Evolutionary conservation across 1,140 invertebrate genomes (phyloP), one percentile per base, ranked within the genome.

Genomic region (Popillia japonica): DNA sequence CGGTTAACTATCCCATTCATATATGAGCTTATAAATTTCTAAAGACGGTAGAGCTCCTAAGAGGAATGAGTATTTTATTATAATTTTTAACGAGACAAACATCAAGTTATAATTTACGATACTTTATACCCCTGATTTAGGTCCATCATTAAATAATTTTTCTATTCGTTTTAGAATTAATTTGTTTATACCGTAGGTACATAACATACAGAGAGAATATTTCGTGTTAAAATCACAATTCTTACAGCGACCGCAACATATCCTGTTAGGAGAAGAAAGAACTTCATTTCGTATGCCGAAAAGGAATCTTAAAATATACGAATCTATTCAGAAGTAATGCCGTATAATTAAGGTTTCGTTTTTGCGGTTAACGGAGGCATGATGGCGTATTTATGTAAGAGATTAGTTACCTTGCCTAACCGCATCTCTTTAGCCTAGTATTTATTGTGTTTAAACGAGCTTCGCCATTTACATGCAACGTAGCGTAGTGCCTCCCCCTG

Each of bases 391-490:
- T 68, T 68, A 68, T 68, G 61, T 68, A 68, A 68, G 61, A 68
- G 61, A 68, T 68, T 68, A 68, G 17, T 68, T 68, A 68, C 61
- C 61, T 68, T 68, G 22, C 61, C 61, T 68, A 68, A 68, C 61
- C 61, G 61, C 61, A 68, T 68, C 61, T 68, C 61, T 68, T 68
- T 68, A 68, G 61, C 61, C 22, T 68, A 27, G 61, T 34, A 68
- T 68, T 68, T 34, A 68, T 68, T 68, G 61, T 68, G 61, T 27
- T 68, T 34, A 68, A 68, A 68, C 61, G 61, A 68, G 61, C 61
- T 68, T 68, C 22, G 9, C 61, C 61, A 68, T 68, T 68, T 68
- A 68, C 23, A 68, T 68, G 61, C 61, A 68, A 34, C 61, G 61
- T 68, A 68, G 61, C 61, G 61, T 68, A 68, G 61, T 68, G 22